Evolutionary conservation across 1,140 invertebrate species (phyloP), one percentile per base, ranked within the genome.

Genomic region (Apis cerana): DNA sequence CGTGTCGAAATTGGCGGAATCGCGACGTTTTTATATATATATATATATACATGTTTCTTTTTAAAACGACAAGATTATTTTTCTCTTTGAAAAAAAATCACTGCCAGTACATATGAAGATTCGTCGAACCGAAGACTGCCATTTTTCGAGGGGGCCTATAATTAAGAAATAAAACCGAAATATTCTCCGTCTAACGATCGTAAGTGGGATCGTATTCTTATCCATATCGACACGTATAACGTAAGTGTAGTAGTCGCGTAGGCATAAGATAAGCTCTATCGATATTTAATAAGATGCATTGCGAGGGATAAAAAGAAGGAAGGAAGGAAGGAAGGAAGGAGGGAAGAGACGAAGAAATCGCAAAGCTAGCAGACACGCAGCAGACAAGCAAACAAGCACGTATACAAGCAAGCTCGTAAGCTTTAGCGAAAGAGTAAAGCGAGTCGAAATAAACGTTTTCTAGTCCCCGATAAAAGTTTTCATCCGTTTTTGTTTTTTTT

Each of bases 381-480:
- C n/a, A n/a, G n/a, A n/a, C n/a, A n/a, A 61, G n/a, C 21, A 62
- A 62, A 27, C 61, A 64, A 43, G 70, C 50, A 74, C 48, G n/a
- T 13, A 75, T 61, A 75, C 79, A 23, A 7, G 33, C 56, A 79
- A 71, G 54, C 59, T 72, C 43, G 76, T 58, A 78, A 72, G 75
- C 85, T 87, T 87, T 87, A 86, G 87, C 72, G 84, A 86, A 86
- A 82, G 87, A 85, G 62, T 85, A 89, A 85, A 33, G 33, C 19
- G 83, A 83, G 61, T 69, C 72, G 86, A 82, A 27, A 65, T 84
- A 77, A 84, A 88, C 77, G 80, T 90, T 89, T 91, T 92, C 91
- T 92, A 92, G 91, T 92, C 91, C 86, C 87, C 84, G 83, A 80
- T 92, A 89, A 90, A 86, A 81, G 88, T 83, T 79, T 88, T 85